These are phyloP conservation scores for Conchocele bisecta DNA, from an alignment of 2,888 invertebrate genomes.

Conservation along the genomic window DNA sequence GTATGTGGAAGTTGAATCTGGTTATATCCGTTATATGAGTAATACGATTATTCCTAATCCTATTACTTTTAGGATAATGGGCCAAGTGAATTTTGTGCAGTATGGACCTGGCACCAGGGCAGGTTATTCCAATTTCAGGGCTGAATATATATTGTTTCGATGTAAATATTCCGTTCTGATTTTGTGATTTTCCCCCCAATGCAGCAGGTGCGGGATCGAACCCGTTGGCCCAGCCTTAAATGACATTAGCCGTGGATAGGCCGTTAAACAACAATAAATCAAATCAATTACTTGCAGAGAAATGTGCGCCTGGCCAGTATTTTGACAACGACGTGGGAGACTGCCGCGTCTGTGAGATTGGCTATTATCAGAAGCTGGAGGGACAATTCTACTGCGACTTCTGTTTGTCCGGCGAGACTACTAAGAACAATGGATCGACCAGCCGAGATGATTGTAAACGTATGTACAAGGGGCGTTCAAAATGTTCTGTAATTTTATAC, in stretches of 20 bases:
- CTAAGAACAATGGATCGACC: constrained; percentile 80
- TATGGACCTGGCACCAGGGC: too few species aligned
- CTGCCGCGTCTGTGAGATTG: constrained; percentile 36
- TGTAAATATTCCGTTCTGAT: too few species aligned
- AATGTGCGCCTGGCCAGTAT: constrained; percentile 51
- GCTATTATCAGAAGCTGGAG: constrained; percentile 92
- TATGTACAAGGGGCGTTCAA: constrained; percentile 24
- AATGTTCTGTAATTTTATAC: not conserved
- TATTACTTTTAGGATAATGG: too few species aligned
- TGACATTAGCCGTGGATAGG: not conserved
- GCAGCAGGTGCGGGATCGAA: too few species aligned
- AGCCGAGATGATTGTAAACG: constrained; percentile 53
- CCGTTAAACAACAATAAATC: not conserved
- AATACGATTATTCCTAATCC: too few species aligned
- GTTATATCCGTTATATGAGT: too few species aligned
- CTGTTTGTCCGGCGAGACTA: constrained; percentile 95
- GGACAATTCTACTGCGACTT: constrained; percentile 95
- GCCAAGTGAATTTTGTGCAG: too few species aligned
- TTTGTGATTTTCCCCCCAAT: too few species aligned
- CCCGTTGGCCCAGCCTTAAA: too few species aligned
- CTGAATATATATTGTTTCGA: too few species aligned
- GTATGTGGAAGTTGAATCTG: too few species aligned
- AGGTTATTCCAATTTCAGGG: too few species aligned
- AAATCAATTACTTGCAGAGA: constrained; percentile 20
- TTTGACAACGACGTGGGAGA: constrained; percentile 2